These are phyloP conservation scores for Troides oblongomaculatus DNA, from an alignment of 2,888 invertebrate species.

Conservation along the genomic window DNA sequence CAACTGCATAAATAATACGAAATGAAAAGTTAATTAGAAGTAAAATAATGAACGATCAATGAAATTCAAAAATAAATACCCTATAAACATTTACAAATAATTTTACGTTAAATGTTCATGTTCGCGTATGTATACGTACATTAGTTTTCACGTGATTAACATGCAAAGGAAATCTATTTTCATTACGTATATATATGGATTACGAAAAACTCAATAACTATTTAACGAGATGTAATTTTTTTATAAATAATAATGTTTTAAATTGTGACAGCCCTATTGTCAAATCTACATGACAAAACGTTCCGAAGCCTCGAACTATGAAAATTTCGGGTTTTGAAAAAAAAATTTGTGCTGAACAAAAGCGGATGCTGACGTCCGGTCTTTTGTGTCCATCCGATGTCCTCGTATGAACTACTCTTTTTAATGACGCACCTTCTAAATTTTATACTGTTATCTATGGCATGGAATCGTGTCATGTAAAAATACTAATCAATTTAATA, in stretches of 20 bases:
- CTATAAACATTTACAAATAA: too few species aligned
- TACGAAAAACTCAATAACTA: too few species aligned
- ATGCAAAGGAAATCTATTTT: too few species aligned
- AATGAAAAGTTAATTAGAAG: too few species aligned
- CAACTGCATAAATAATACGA: too few species aligned
- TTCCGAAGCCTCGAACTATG: conserved; percentile 60
- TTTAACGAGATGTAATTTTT: too few species aligned
- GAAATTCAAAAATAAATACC: too few species aligned
- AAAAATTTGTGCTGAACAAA: conserved; percentile 69
- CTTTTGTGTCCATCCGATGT: conserved; percentile 70
- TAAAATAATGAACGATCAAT: too few species aligned
- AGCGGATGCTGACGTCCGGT: conserved; percentile 69
- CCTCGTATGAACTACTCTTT: conserved; percentile 63
- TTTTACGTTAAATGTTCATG: too few species aligned
- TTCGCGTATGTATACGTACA: too few species aligned
- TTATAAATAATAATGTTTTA: neutral
- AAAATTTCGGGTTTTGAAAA: conserved; percentile 76
- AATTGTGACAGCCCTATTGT: conserved; percentile 14
- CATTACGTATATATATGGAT: too few species aligned
- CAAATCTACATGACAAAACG: conserved; percentile 72
- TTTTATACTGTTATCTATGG: conserved; percentile 69
- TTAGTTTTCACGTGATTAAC: too few species aligned
- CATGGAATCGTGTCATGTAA: conserved; percentile 49
- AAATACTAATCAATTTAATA: neutral
- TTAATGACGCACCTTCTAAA: conserved; percentile 61